A percentile compares a stretch with the other conserved stretches of the same genome.
Conservation (phyloP, 2,888 invertebrate species). For the Morinoia aosen region DNA sequence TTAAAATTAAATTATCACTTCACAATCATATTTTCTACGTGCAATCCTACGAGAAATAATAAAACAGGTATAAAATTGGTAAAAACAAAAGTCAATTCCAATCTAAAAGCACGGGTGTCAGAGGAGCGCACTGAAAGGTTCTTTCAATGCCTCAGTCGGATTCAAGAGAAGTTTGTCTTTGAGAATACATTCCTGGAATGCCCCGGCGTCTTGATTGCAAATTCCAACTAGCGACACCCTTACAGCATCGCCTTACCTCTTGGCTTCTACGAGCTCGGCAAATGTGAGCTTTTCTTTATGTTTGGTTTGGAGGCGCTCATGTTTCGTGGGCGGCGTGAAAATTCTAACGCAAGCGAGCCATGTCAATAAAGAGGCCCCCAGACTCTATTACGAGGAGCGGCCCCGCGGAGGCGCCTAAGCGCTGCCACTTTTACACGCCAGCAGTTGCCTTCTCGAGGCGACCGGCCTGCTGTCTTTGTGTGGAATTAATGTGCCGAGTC, state of each 20-base stretch:
- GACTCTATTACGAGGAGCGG: conserved; percentile 19
- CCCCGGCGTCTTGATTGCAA: background rate
- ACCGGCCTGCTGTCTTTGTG: background rate
- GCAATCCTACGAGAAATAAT: background rate
- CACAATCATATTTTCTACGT: background rate
- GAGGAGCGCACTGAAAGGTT: background rate
- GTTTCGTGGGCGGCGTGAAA: background rate
- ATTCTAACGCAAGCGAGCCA: background rate
- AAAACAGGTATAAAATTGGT: background rate
- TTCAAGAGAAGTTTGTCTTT: conserved; percentile 12
- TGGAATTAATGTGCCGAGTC: background rate
- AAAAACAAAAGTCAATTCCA: background rate
- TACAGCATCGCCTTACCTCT: background rate
- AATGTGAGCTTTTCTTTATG: conserved; percentile 3
- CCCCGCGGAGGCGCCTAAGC: conserved; percentile 7
- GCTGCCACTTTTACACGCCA: conserved; percentile 21
- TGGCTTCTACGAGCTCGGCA: background rate
- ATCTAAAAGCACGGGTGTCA: background rate
- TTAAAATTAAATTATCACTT: background rate
- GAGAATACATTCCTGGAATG: conserved; percentile 4
- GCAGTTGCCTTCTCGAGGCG: background rate
- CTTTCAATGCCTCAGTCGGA: background rate
- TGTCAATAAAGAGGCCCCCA: conserved; percentile 23
- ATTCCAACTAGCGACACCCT: background rate
- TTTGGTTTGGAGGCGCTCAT: background rate